A percentile compares a stretch with the other conserved stretches of the same genome.
phyloP scores from a whole-genome alignment of 2,888 invertebrate genomes.

The Leptinotarsa haldemani region DNA sequence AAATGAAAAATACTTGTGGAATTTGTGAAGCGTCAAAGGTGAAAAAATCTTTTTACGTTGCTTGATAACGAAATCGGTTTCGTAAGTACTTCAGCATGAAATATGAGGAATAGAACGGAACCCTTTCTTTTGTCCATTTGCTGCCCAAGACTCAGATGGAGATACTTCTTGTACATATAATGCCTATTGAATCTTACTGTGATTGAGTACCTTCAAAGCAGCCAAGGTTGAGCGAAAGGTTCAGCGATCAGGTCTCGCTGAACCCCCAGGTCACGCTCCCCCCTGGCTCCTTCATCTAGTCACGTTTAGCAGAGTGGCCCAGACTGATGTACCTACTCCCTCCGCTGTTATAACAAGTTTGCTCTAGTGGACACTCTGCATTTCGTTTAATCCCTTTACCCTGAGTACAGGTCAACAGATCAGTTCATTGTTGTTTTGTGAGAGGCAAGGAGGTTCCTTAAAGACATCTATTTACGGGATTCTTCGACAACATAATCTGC shows the following conservation, averaged over 20 bases:
- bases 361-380: conserved; percentile 61
- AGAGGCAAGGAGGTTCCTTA: not conserved
- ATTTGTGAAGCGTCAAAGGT: too few relatives aligned
- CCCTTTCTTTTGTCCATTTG: not conserved
- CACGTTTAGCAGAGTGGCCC: conserved; percentile 62
- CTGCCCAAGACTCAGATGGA: not conserved
- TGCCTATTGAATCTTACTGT: conserved; percentile 59
- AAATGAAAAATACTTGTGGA: too few relatives aligned
- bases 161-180: conserved; percentile 34
- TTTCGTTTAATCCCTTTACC: conserved; percentile 48
- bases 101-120: too few relatives aligned
- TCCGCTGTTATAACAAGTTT: conserved; percentile 60
- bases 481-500: too few relatives aligned
- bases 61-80: too few relatives aligned
- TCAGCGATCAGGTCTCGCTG: conserved; percentile 56
- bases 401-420: conserved; percentile 51
- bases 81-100: too few relatives aligned
- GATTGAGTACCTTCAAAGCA: conserved; percentile 63
- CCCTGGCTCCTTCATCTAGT: conserved; percentile 61
- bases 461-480: conserved; percentile 13
- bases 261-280: conserved; percentile 59
- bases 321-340: conserved; percentile 64
- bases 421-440: conserved; percentile 28
- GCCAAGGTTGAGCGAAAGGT: conserved; percentile 55
- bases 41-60: too few relatives aligned